These are phyloP conservation scores for Corythucha ciliata DNA, from an alignment of 2,888 invertebrate genomes.

Conservation along the genomic window DNA sequence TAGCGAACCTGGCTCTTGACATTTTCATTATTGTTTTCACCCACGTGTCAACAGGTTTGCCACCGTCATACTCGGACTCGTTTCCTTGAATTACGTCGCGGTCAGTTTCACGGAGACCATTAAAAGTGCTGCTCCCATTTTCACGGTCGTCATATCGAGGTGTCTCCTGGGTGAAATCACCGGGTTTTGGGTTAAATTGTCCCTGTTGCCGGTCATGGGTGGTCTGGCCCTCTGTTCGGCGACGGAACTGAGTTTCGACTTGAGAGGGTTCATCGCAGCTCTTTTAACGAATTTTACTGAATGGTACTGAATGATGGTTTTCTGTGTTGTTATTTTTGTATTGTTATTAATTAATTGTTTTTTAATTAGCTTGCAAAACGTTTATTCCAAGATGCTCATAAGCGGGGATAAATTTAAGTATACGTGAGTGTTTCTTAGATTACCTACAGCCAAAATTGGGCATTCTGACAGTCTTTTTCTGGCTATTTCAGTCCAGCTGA, in stretches of 20 bases:
- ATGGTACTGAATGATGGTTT: slow-evolving; percentile 43
- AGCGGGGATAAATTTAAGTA: slow-evolving; percentile 64
- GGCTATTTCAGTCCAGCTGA: slow-evolving; percentile 64
- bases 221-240: slow-evolving; percentile 65
- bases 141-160: slow-evolving; percentile 65
- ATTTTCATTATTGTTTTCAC: neutral
- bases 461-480: slow-evolving; percentile 1
- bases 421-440: slow-evolving; percentile 49
- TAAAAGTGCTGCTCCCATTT: slow-evolving; percentile 69
- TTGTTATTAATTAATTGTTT: neutral
- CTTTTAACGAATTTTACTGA: slow-evolving; percentile 70
- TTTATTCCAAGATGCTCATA: slow-evolving; percentile 66
- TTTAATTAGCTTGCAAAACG: slow-evolving; percentile 70
- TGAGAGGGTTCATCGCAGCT: slow-evolving; percentile 61
- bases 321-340: neutral
- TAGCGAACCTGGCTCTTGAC: neutral
- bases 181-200: slow-evolving; percentile 57
- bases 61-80: slow-evolving; percentile 62
- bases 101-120: slow-evolving; percentile 74
- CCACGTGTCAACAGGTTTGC: slow-evolving; percentile 47
- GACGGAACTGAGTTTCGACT: slow-evolving; percentile 67
- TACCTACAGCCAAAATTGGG: neutral
- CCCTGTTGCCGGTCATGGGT: slow-evolving; percentile 65
- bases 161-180: slow-evolving; percentile 57
- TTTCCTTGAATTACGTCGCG: slow-evolving; percentile 66